Conservation (phyloP, 2,888 invertebrate genomes). For the Scaptodrosophila latifasciaeformis region DNA sequence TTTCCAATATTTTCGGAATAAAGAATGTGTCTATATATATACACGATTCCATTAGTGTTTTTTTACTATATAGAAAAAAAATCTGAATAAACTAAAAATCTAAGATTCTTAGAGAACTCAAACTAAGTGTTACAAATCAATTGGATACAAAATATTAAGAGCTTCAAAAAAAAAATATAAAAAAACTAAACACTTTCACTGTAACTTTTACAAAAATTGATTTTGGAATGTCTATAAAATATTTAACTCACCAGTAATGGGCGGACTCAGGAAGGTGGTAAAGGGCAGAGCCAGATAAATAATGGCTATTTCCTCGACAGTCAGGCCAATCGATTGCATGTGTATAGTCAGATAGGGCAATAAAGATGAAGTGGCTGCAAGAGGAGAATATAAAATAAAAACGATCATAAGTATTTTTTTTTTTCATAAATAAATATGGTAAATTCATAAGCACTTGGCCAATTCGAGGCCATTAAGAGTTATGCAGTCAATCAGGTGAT, state of each 20-base stretch:
- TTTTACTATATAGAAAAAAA: no score
- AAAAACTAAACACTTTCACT: no score
- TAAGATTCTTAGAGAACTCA: no score
- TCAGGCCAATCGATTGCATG: conserved; percentile 91
- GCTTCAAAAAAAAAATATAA: no score
- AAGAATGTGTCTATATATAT: no score
- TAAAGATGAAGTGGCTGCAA: conserved; percentile 86
- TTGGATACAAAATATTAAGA: no score
- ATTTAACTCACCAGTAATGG: conserved; percentile 81
- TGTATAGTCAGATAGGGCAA: conserved; percentile 91
- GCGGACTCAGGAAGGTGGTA: conserved; percentile 89
- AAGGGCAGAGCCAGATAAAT: conserved; percentile 91
- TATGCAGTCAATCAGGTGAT: neutral
- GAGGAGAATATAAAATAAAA: conserved; percentile 3
- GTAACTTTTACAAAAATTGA: neutral
- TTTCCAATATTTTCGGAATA: neutral
- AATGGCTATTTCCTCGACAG: conserved; percentile 89
- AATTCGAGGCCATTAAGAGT: neutral
- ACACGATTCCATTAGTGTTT: no score
- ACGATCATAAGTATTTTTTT: no score
- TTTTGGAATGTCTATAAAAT: neutral
- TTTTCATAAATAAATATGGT: conserved; percentile 3
- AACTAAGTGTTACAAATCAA: no score
- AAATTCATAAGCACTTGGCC: neutral
- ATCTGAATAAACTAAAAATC: no score